These are phyloP conservation scores for Cynoglossus semilaevis DNA, from an alignment of 2,113 vertebrate genomes.

Conservation along the genomic window DNA sequence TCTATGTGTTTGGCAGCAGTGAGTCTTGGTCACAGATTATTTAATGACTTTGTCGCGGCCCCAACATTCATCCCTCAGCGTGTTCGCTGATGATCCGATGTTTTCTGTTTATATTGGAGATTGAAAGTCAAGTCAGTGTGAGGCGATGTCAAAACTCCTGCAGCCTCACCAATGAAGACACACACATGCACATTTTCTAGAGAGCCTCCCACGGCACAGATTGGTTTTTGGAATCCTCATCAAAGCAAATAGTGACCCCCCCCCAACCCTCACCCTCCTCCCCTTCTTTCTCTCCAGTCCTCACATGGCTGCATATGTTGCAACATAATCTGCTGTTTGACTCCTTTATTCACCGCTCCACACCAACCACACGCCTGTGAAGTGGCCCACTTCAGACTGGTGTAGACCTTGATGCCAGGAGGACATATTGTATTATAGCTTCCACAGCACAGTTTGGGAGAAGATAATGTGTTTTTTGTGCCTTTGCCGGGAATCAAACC, in stretches of 20 bases:
- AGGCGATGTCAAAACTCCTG: slow-evolving; percentile 2
- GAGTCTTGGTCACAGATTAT: no score
- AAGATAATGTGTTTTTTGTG: slow-evolving; percentile 44
- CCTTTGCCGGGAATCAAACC: slow-evolving; percentile 44
- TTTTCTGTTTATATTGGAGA: no score
- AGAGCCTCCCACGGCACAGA: slow-evolving; percentile 56
- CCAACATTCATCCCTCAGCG: no score
- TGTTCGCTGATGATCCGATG: no score
- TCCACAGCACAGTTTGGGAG: slow-evolving; percentile 59
- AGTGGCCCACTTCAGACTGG: slow-evolving; percentile 52
- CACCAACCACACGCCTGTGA: slow-evolving; percentile 62
- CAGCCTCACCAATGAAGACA: slow-evolving; percentile 30
- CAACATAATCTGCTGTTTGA: slow-evolving; percentile 46
- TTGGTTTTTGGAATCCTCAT: slow-evolving; percentile 62
- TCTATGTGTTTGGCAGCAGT: no score
- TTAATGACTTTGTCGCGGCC: no score
- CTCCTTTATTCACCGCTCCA: slow-evolving; percentile 38
- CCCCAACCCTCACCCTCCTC: no score
- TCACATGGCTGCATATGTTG: slow-evolving; percentile 37
- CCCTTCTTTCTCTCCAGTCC: slow-evolving; percentile 20
- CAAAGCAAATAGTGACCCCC: slow-evolving; percentile 47
- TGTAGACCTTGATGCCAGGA: slow-evolving; percentile 29
- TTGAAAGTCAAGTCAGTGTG: no score
- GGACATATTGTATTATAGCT: slow-evolving; percentile 43
- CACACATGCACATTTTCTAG: slow-evolving; percentile 43